Base-by-base conservation (phyloP, 2,113 vertebrate species). In the Motacilla tschutschensis region DNA sequence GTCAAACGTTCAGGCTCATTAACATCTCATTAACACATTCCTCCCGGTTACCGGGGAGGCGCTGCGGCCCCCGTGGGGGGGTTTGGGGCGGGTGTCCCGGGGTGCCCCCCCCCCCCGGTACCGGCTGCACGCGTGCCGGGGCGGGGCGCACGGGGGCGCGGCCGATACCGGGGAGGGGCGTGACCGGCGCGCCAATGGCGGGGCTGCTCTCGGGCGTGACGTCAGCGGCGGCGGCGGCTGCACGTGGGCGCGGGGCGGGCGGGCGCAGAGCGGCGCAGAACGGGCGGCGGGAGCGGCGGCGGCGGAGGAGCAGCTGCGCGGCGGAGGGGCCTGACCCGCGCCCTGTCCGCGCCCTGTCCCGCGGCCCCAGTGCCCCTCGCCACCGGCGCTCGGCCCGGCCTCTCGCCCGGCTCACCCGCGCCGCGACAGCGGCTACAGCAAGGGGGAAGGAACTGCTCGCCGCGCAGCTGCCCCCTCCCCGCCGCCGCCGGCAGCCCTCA, bases 211-310 rank as follows among this genome's bases (percentile, higher is more conserved):
- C 80, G 28, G 2, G 10, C 18, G 8, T 97, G 96, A 96, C 95
- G 96, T 97, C 96, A 97, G 67, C 86, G 85, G 73, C 81, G 91
- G 85, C 74, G 74, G 94, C 90, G 73, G 66, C 95, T 48, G 47
- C 47, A 48, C 47, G 47, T 48, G 47, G 47, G 47, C 47, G 47
- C 47, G 47, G 47, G 14, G 47, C 47, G 47, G 47, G 47, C 47
- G 47, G 47, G 47, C 47, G 47, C 47, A 48, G 47, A 48, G 25
- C 47, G 47, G 47, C 47, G 47, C 47, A 48, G 47, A 48, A 14
- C 47, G 47, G 47, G 47, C 47, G 47, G 47, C 47, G 47, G 47
- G 47, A 97, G 67, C 86, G 87, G 75, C 81, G 91, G 84, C 71
- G 74, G 94, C 90, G 73, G 66, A 95, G 50, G 50, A 51, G 50